Percentiles rank a stretch among this genome's conserved stretches.
Conservation (phyloP, 2,113 vertebrate genomes). For the Tetrax tetrax region DNA sequence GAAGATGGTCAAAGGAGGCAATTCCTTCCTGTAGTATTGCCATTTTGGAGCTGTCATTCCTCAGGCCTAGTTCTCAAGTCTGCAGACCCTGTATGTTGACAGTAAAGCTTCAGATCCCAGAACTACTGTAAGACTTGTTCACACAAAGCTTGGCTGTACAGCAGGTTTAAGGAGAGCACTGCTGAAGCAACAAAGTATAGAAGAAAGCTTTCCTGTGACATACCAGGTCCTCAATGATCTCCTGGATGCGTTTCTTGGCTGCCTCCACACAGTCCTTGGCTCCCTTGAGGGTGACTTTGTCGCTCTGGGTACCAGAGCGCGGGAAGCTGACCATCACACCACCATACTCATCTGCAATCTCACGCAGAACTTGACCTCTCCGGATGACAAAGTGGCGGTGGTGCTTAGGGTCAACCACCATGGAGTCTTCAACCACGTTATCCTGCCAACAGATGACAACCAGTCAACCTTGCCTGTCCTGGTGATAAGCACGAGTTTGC, state of each 20-base stretch:
- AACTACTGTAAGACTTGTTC: not conserved
- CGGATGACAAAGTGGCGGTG: slow-evolving; percentile 96
- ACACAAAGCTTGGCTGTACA: not conserved
- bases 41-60: not conserved
- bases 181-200: not conserved
- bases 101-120: not conserved
- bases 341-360: slow-evolving; percentile 94
- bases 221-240: slow-evolving; percentile 96
- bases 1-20: not conserved
- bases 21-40: not conserved
- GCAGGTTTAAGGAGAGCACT: not conserved
- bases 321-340: slow-evolving; percentile 98
- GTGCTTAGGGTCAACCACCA: slow-evolving; percentile 92
- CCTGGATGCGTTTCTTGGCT: slow-evolving; percentile 94
- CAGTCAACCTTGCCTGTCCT: not conserved
- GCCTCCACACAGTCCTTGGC: slow-evolving; percentile 98
- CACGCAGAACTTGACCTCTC: slow-evolving; percentile 92
- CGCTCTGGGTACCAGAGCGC: slow-evolving; percentile 89
- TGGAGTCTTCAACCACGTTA: slow-evolving; percentile 91
- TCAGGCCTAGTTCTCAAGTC: not conserved
- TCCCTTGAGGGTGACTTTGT: slow-evolving; percentile 93
- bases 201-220: not conserved
- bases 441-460: slow-evolving; percentile 77
- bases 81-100: not conserved
- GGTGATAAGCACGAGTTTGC: rapidly evolving